Percentiles rank a stretch among this genome's conserved stretches.
Evolutionary conservation across 2,113 vertebrate genomes (phyloP).

Genomic region (Rhegmatorhina hoffmannsi): DNA sequence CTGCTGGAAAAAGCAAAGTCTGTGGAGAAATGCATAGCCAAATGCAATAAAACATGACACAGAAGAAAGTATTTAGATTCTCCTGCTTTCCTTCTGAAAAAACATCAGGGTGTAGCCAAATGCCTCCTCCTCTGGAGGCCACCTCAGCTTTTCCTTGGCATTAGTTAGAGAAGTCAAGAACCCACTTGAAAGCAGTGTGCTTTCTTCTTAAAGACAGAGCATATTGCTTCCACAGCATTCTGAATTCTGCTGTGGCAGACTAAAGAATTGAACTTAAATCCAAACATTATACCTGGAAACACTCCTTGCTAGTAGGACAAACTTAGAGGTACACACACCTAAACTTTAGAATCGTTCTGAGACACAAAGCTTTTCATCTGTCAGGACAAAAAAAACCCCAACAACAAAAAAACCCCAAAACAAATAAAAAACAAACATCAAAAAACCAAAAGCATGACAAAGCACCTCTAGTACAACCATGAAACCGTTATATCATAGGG

Average conservation of each 20-base stretch:
- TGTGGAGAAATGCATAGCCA: slow-evolving; percentile 11
- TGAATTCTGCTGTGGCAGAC: not conserved
- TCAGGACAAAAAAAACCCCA: not conserved
- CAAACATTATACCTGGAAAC: slow-evolving; percentile 2
- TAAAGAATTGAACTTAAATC: not conserved
- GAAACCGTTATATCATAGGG: not conserved
- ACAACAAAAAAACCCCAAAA: not conserved
- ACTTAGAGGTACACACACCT: not conserved
- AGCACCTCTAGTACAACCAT: slow-evolving; percentile 3
- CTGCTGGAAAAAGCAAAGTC: not conserved
- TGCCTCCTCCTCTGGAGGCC: not conserved
- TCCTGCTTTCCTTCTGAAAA: not conserved
- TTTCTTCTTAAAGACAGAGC: not conserved
- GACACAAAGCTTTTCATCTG: slow-evolving; percentile 9
- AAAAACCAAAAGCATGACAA: not conserved
- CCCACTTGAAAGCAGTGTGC: not conserved
- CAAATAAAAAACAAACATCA: not conserved
- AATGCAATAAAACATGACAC: not conserved
- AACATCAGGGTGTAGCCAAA: not conserved
- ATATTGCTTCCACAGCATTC: not conserved
- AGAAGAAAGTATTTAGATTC: not conserved
- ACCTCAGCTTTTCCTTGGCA: not conserved
- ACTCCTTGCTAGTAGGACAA: not conserved
- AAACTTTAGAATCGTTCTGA: slow-evolving; percentile 2
- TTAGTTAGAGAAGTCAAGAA: not conserved